Percentiles rank a stretch among this genome's conserved stretches.
Conservation (phyloP, 2,113 vertebrate genomes). For the Platichthys flesus region DNA sequence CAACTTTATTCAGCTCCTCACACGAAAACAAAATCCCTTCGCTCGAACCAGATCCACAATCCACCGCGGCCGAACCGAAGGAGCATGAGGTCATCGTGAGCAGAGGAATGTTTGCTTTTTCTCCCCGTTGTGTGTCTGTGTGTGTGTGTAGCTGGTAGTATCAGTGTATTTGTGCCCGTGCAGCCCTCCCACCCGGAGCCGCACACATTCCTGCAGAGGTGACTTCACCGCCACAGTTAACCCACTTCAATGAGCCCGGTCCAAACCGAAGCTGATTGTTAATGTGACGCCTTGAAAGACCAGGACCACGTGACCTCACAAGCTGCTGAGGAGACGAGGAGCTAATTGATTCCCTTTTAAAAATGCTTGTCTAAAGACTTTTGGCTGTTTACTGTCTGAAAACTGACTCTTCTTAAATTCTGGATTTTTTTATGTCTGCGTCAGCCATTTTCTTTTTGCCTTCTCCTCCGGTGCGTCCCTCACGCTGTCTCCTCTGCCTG, state of each 20-base stretch:
- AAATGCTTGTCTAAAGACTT: neutral
- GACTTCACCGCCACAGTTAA: conserved; percentile 36
- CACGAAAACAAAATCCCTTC: too few relatives aligned
- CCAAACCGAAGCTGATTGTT: conserved; percentile 25
- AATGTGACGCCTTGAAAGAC: conserved; percentile 36
- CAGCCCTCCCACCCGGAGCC: neutral
- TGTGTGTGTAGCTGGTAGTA: neutral
- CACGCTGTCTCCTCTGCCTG: conserved; percentile 16
- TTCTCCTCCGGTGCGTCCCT: neutral
- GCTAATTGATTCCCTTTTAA: too few relatives aligned
- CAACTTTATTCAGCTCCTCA: too few relatives aligned
- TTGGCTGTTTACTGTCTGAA: neutral
- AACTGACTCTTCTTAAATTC: neutral
- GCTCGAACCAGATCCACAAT: neutral
- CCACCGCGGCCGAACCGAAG: neutral
- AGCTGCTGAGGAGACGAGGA: conserved; percentile 8
- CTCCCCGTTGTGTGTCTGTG: too few relatives aligned
- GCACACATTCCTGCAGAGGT: conserved; percentile 27
- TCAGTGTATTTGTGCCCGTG: conserved; percentile 2
- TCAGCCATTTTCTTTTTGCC: neutral
- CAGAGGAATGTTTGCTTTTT: too few relatives aligned
- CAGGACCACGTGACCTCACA: conserved; percentile 5
- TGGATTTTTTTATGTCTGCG: neutral
- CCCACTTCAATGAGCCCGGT: conserved; percentile 24
- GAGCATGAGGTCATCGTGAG: neutral